These are phyloP conservation scores for Rhincodon typus DNA, from an alignment of 2,797 vertebrate species.

Conservation along the genomic window DNA sequence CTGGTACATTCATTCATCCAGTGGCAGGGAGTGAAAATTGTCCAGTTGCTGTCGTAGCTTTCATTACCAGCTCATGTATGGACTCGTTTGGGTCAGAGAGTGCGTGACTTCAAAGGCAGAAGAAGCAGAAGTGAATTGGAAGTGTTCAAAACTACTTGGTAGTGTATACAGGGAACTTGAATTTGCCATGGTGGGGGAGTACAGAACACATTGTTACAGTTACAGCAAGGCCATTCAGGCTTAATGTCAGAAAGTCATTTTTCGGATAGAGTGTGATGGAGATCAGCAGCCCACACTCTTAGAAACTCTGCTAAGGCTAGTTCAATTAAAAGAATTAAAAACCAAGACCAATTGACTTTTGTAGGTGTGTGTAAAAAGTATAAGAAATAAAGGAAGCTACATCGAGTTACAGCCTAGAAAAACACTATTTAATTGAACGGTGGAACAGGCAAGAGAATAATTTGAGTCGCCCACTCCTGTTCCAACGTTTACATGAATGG, in stretches of 20 bases:
- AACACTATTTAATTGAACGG: background rate
- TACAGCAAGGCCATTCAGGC: background rate
- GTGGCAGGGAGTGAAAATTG: background rate
- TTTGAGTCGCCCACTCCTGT: background rate
- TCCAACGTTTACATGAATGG: background rate
- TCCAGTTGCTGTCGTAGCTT: background rate
- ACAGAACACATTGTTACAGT: background rate
- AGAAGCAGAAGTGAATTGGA: background rate
- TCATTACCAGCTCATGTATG: background rate
- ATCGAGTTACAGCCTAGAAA: background rate
- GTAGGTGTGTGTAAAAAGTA: background rate
- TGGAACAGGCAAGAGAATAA: background rate
- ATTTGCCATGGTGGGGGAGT: background rate
- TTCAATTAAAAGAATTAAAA: background rate
- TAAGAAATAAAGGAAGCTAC: background rate
- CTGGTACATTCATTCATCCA: background rate
- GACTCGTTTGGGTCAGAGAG: background rate
- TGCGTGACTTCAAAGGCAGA: background rate
- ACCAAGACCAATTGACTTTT: background rate
- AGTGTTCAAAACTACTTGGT: background rate
- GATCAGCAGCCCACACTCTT: background rate
- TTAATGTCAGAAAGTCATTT: background rate
- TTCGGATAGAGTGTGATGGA: background rate
- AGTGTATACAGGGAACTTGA: background rate
- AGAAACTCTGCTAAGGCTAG: background rate